These are phyloP conservation scores for Coenonympha arcania DNA, from an alignment of 2,888 invertebrate genomes.

Conservation along the genomic window DNA sequence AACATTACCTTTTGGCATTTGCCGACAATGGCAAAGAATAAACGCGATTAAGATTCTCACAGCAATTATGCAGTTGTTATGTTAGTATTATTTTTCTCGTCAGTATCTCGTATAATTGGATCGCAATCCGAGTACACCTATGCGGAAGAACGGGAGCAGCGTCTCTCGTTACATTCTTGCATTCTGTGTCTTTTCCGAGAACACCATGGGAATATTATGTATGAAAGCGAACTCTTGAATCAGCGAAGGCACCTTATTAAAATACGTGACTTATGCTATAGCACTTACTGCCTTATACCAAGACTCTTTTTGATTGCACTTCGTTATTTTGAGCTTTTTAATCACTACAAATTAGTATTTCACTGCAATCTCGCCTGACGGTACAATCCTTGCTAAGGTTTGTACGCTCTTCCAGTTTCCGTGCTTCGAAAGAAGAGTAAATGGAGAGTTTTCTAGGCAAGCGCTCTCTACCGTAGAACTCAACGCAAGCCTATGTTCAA, in stretches of 20 bases:
- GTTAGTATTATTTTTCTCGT: slow-evolving; percentile 61
- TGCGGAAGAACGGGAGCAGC: slow-evolving; percentile 65
- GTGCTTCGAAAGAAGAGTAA: too few species aligned
- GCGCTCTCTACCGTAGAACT: too few species aligned
- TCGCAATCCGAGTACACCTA: slow-evolving; percentile 65
- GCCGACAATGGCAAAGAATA: slow-evolving; percentile 48
- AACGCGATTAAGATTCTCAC: slow-evolving; percentile 57
- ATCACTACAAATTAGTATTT: too few species aligned
- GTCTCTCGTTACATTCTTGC: slow-evolving; percentile 71
- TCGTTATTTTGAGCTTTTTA: background rate
- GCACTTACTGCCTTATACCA: too few species aligned
- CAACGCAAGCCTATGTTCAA: too few species aligned
- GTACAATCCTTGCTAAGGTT: too few species aligned
- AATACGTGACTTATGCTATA: slow-evolving; percentile 17
- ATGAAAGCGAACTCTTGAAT: slow-evolving; percentile 33
- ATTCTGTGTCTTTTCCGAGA: slow-evolving; percentile 68
- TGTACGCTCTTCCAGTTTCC: too few species aligned
- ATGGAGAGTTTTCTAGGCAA: too few species aligned
- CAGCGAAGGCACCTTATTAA: slow-evolving; percentile 17
- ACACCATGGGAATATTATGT: slow-evolving; percentile 61
- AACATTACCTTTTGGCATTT: slow-evolving; percentile 17
- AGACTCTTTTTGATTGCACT: background rate
- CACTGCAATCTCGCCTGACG: too few species aligned
- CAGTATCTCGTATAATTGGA: slow-evolving; percentile 69
- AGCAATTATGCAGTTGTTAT: slow-evolving; percentile 57